Evolutionary conservation across 2,888 invertebrate genomes (phyloP), one percentile per base, ranked within the genome.

Genomic region (Myathropa florea): DNA sequence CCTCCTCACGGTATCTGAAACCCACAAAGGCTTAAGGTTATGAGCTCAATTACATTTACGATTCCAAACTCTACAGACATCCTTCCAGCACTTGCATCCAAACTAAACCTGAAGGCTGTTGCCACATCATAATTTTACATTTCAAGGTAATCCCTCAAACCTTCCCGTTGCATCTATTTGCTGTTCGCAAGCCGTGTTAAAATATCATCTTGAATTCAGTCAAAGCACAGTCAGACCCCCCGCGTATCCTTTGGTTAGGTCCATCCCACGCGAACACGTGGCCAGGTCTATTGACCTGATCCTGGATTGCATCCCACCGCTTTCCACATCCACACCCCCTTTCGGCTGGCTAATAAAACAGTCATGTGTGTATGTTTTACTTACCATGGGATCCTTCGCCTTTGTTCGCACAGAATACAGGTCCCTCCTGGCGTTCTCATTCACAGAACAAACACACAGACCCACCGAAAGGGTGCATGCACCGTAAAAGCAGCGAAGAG

Each of bases 341-440:
- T n/a, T n/a, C n/a, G n/a, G 64, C 71, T n/a, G 67, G 65, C 60
- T 67, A 72, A 77, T 77, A 76, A 65, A 76, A 65, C 60, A 67
- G 72, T 53, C 59, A 72, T 18, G 46, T 46, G 46, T 18, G 46
- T 46, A 46, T 59, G 24, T 26, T 60, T 46, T 53, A 60, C 76
- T 76, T 63, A 83, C 60, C 26, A 60, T 26, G 26, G 76, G 1
- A 70, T 60, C 36, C 30, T 36, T 68, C 36, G 24, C 65, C 59
- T 76, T 76, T 82, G 65, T 82, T 76, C 70, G 26, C 61, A 53
- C 39, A 36, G 28, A 23, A 30, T 10, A 39, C 39, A 53, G 39
- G 33, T n/a, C 55, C 33, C 83, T 24, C 53, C 26, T 46, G 46
- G 73, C 46, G 23, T 18, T 77, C 80, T 71, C 77, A 81, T 81